phyloP scores from a whole-genome alignment of 1,140 invertebrate genomes.

The Caenorhabditis tropicalis region DNA sequence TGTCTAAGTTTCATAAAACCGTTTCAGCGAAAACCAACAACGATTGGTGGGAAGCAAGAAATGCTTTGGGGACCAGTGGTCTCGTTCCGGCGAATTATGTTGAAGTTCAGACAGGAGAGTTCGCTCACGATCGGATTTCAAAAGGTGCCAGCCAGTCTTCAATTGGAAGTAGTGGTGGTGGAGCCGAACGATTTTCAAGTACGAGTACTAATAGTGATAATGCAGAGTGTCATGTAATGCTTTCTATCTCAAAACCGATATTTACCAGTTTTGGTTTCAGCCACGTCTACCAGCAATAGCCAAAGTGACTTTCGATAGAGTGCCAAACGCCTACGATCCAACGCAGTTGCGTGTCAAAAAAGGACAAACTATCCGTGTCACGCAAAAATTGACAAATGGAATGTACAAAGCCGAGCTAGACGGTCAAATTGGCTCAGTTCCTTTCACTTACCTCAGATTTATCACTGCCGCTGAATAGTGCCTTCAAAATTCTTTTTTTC shows the following conservation, averaged over 20 bases:
- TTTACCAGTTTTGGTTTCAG: not conserved
- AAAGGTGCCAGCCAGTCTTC: conserved; percentile 21
- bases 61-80: conserved; percentile 84
- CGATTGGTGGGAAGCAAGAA: conserved; percentile 94
- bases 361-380: conserved; percentile 60
- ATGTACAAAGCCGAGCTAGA: conserved; percentile 59
- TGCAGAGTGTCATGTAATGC: not conserved
- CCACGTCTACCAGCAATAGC: conserved; percentile 53
- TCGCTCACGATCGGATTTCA: conserved; percentile 20
- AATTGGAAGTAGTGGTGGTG: conserved; percentile 45
- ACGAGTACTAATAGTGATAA: conserved; percentile 52
- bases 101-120: not conserved
- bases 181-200: conserved; percentile 59
- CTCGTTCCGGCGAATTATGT: conserved; percentile 96
- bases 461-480: not conserved
- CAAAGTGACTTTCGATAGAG: conserved; percentile 57
- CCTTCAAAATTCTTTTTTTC: not conserved
- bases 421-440: conserved; percentile 55
- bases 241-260: not conserved
- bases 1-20: not conserved
- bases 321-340: conserved; percentile 61
- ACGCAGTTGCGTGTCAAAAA: conserved; percentile 61
- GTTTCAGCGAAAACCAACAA: conserved; percentile 85
- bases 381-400: conserved; percentile 60
- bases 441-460: conserved; percentile 57